Percentiles rank a stretch among this genome's conserved stretches.
These are phyloP conservation scores for Planococcus citri DNA, from an alignment of 1,140 invertebrate species.

Conservation along the genomic window DNA sequence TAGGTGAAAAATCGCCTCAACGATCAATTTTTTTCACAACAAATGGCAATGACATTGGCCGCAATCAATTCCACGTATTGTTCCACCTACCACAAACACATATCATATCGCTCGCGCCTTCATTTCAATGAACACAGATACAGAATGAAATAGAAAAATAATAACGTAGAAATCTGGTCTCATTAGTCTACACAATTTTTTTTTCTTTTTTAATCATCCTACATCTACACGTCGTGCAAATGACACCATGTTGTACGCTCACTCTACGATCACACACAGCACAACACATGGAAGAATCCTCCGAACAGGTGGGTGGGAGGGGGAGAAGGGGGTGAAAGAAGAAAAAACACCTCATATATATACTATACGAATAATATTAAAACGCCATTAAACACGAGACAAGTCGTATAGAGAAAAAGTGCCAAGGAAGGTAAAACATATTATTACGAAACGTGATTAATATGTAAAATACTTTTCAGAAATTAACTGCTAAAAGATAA, in stretches of 20 bases:
- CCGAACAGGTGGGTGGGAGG: too few relatives aligned
- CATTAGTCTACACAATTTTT: not conserved
- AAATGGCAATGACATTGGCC: too few relatives aligned
- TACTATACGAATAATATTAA: constrained; percentile 16
- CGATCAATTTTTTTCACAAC: too few relatives aligned
- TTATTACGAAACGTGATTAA: constrained; percentile 14
- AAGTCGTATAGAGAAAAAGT: not conserved
- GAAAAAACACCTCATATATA: too few relatives aligned
- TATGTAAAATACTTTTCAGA: constrained; percentile 12
- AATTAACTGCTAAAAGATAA: constrained; percentile 17
- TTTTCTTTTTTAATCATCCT: constrained; percentile 8
- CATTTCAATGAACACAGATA: not conserved
- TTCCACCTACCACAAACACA: not conserved
- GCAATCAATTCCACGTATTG: not conserved
- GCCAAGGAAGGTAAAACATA: not conserved
- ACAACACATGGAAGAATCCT: too few relatives aligned
- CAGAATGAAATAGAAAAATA: not conserved
- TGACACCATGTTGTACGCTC: not conserved
- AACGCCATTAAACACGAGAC: constrained; percentile 11
- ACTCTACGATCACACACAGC: too few relatives aligned
- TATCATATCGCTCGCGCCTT: not conserved
- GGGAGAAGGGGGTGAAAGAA: not conserved
- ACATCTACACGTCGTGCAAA: not conserved
- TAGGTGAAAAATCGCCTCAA: too few relatives aligned
- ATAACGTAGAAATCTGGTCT: not conserved